A percentile compares a stretch with the other conserved stretches of the same genome.
Evolutionary conservation across 2,888 invertebrate species (phyloP).

Genomic region (Thumatha senex): DNA sequence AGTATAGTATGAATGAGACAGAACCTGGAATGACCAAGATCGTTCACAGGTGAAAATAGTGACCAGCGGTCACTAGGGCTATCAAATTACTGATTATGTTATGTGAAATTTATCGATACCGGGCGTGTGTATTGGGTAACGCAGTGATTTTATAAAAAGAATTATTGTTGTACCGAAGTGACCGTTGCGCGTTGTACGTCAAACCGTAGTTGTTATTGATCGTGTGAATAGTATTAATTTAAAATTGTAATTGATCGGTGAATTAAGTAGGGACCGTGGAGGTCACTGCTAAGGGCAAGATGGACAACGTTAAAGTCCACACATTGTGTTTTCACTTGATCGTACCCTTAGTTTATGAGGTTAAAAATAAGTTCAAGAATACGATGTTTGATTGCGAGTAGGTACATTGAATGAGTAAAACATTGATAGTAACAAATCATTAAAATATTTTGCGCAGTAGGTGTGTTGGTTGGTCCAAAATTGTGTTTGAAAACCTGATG

Average conservation of each 20-base stretch:
- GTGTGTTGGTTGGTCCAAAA: no score
- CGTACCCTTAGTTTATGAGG: constrained; percentile 19
- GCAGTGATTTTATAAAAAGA: constrained; percentile 45
- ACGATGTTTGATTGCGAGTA: constrained; percentile 12
- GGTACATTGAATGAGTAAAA: constrained; percentile 14
- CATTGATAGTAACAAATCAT: constrained; percentile 11
- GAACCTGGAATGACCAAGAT: constrained; percentile 36
- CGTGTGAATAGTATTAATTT: constrained; percentile 73
- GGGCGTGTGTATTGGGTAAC: constrained; percentile 64
- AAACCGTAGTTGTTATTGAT: constrained; percentile 57
- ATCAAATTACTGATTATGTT: constrained; percentile 66
- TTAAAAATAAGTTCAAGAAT: constrained; percentile 25
- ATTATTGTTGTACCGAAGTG: constrained; percentile 38
- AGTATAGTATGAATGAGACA: constrained; percentile 33
- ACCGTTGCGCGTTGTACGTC: constrained; percentile 56
- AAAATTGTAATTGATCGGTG: constrained; percentile 67
- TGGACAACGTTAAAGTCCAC: constrained; percentile 18
- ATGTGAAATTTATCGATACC: constrained; percentile 70
- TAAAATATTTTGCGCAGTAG: no score
- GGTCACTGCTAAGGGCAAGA: constrained; percentile 62
- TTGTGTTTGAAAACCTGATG: no score
- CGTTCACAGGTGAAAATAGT: constrained; percentile 65
- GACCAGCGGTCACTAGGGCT: constrained; percentile 74
- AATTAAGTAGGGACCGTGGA: constrained; percentile 48
- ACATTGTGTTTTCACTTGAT: constrained; percentile 32